phyloP scores from a whole-genome alignment of 23 tunicate genomes.

The Diplosoma virens region DNA sequence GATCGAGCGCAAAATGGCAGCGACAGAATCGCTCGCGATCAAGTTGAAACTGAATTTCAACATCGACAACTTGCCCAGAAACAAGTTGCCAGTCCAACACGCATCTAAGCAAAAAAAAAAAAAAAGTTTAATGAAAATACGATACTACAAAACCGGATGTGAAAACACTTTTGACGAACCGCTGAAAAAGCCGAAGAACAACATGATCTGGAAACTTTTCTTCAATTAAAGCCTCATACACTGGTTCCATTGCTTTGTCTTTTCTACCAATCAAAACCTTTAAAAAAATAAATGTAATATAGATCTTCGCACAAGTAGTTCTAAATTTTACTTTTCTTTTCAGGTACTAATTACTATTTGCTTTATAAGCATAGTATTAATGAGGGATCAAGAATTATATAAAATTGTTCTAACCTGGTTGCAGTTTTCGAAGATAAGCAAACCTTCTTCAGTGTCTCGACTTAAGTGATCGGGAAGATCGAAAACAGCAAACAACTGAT shows the following conservation, averaged over 20 bases:
- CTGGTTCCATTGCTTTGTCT: not conserved
- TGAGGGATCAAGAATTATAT: too few relatives aligned
- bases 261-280: constrained; percentile 10
- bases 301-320: too few relatives aligned
- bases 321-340: too few relatives aligned
- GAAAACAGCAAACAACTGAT: constrained; percentile 23
- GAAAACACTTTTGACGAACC: not conserved
- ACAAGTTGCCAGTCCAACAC: constrained; percentile 24
- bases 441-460: constrained; percentile 53
- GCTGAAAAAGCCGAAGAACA: not conserved
- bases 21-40: constrained; percentile 20
- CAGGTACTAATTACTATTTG: too few relatives aligned
- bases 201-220: constrained; percentile 17
- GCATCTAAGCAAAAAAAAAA: not conserved
- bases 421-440: constrained; percentile 38
- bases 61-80: constrained; percentile 11
- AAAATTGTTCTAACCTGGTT: constrained; percentile 8
- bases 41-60: constrained; percentile 35
- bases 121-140: too few relatives aligned
- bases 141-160: too few relatives aligned
- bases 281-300: too few relatives aligned
- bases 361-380: too few relatives aligned
- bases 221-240: constrained; percentile 12
- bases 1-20: constrained; percentile 37
- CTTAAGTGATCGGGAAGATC: constrained; percentile 17